Evolutionary conservation across 1,140 invertebrate species (phyloP), one percentile per base, ranked within the genome.

Genomic region (Dendroctonus valens): DNA sequence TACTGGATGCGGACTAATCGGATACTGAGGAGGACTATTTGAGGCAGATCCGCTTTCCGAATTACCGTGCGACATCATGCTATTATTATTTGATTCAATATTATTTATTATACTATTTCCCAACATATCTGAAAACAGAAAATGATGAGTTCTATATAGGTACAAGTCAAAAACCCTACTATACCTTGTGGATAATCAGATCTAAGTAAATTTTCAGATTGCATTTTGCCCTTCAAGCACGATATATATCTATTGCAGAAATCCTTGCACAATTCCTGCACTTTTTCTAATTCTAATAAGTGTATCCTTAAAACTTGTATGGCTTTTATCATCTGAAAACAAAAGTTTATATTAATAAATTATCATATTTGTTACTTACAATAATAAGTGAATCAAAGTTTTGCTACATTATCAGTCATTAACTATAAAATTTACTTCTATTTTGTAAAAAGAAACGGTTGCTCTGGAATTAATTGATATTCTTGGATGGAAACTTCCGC

Each of bases 271-370:
- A 98, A 78, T 81, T 98, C 96, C 80, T 97, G 94, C 39, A 98
- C 95, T 83, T 98, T 94, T 79, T 94, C 91, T 75, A 99, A 81
- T 79, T 99, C 96, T 69, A 98, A 80, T 38, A 99, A 84, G 81
- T 99, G 96, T 79, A 98, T 97, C 71, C 96, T 83, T 61, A 99
- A 82, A 41, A 98, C 96, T 86, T 98, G 96, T 77, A 97, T 96
- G 59, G 94, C 93, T 83, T 97, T 96, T 74, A 98, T 94, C 95
- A 98, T 98, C 88, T 93, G 80, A 61, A 84, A 81, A 58, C 59
- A 26, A 26, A 26, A 26, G 1, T 1, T 26, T 2, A 26, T 26
- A 26, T 26, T 26, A 26, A 26, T 26, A 26, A 26, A 26, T 26
- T 3, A 26, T 26, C 26, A 26, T 26, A 26, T 2, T 26, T 26